Conservation (phyloP, 2,888 invertebrate genomes). For the Apodemia duryi region DNA sequence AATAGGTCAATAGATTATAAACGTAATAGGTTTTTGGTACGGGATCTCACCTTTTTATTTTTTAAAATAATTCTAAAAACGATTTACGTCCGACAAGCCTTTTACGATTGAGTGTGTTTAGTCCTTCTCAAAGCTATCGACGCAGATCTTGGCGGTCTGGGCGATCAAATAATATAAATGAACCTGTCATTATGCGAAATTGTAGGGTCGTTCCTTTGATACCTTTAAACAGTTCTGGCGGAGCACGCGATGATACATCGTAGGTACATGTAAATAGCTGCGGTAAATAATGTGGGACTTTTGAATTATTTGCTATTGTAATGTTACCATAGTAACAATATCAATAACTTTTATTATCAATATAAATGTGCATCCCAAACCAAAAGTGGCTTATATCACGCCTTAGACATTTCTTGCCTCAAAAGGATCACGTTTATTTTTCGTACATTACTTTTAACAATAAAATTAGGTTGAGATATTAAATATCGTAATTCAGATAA, state of each 20-base stretch:
- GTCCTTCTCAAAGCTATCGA: constrained; percentile 27
- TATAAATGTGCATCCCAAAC: too few species aligned
- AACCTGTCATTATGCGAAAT: constrained; percentile 43
- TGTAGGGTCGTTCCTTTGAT: constrained; percentile 37
- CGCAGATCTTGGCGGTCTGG: constrained; percentile 36
- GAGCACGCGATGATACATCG: constrained; percentile 33
- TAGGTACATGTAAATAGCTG: constrained; percentile 2
- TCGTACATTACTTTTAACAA: too few species aligned
- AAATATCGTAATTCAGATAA: too few species aligned
- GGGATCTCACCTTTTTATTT: too few species aligned
- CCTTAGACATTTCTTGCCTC: too few species aligned
- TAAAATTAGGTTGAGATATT: too few species aligned
- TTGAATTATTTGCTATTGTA: constrained; percentile 9
- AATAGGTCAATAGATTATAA: too few species aligned
- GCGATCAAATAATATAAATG: constrained; percentile 52
- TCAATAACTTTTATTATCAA: neutral
- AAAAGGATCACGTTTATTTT: too few species aligned
- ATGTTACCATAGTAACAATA: neutral
- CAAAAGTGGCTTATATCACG: too few species aligned
- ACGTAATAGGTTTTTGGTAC: too few species aligned
- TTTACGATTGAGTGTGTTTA: constrained; percentile 15
- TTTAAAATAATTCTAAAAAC: neutral
- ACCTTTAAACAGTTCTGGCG: constrained; percentile 31
- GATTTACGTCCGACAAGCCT: neutral
- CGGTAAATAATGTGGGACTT: constrained; percentile 10